phyloP scores from a whole-genome alignment of 2,888 invertebrate genomes.

The Gortyna flavago region DNA sequence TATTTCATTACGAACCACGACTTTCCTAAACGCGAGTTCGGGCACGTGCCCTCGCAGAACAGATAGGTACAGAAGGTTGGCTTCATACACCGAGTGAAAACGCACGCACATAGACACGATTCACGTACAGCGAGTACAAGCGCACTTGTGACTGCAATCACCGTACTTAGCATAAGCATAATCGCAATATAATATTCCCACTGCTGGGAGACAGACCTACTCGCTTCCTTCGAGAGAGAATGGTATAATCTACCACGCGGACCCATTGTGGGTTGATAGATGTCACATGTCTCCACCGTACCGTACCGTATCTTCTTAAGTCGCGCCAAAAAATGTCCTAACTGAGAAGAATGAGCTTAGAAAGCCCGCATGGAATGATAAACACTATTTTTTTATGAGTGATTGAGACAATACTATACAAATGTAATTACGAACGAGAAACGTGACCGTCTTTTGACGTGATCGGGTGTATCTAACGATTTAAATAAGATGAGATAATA shows the following conservation, averaged over 20 bases:
- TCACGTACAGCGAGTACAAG: background rate
- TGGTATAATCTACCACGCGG: no score
- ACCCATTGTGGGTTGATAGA: no score
- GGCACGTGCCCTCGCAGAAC: slow-evolving; percentile 7
- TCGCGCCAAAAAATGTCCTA: background rate
- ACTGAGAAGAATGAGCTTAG: background rate
- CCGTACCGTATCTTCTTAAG: no score
- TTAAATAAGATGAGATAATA: background rate
- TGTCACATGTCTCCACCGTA: no score
- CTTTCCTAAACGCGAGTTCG: slow-evolving; percentile 34
- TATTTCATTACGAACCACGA: slow-evolving; percentile 47
- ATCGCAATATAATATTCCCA: no score
- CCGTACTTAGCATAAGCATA: background rate
- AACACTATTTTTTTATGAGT: background rate
- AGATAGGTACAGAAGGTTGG: background rate
- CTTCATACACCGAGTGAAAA: background rate
- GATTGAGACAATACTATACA: background rate
- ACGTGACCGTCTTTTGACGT: background rate
- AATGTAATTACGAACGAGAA: background rate
- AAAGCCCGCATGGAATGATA: background rate
- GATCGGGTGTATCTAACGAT: background rate
- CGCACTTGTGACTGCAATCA: background rate
- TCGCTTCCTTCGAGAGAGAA: no score
- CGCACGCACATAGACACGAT: accelerated
- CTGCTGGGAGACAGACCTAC: no score